Conservation (phyloP, 2,888 invertebrate genomes). For the Malacosoma neustria region DNA sequence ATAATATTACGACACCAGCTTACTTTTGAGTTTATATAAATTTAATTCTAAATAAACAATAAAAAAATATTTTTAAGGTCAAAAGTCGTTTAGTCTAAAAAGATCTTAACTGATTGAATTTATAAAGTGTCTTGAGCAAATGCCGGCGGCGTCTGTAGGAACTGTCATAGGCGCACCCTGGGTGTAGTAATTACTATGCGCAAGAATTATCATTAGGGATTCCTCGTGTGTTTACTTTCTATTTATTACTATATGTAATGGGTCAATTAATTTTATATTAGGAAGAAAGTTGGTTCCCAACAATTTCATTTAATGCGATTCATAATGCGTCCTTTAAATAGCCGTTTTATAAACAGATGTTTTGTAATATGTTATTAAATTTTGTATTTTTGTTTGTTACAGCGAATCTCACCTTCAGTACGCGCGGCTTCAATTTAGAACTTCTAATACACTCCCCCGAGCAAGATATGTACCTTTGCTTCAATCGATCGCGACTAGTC, state of each 20-base stretch:
- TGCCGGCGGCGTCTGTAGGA: slow-evolving; percentile 31
- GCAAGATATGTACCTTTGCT: slow-evolving; percentile 84
- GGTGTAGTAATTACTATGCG: slow-evolving; percentile 38
- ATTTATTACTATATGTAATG: slow-evolving; percentile 42
- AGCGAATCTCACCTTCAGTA: slow-evolving; percentile 81
- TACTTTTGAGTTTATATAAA: too few relatives aligned
- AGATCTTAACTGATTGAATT: slow-evolving; percentile 42
- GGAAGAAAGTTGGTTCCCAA: neutral
- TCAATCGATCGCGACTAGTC: slow-evolving; percentile 83
- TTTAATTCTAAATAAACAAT: too few relatives aligned
- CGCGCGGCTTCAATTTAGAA: slow-evolving; percentile 74
- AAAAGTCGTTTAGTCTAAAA: slow-evolving; percentile 3
- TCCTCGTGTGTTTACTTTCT: slow-evolving; percentile 46
- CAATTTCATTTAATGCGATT: neutral
- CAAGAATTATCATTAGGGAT: slow-evolving; percentile 34
- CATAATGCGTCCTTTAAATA: neutral
- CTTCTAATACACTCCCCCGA: slow-evolving; percentile 81
- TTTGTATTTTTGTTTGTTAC: slow-evolving; percentile 46
- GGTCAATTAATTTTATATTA: slow-evolving; percentile 37
- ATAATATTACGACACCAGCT: too few relatives aligned
- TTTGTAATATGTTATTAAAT: neutral
- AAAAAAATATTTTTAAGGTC: too few relatives aligned
- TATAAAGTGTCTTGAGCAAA: slow-evolving; percentile 30
- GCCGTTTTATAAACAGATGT: neutral
- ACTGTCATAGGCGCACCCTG: slow-evolving; percentile 25